Evolutionary conservation across 92 coral and sea anemone species (phyloP).

Genomic region (Actinostola sp.): DNA sequence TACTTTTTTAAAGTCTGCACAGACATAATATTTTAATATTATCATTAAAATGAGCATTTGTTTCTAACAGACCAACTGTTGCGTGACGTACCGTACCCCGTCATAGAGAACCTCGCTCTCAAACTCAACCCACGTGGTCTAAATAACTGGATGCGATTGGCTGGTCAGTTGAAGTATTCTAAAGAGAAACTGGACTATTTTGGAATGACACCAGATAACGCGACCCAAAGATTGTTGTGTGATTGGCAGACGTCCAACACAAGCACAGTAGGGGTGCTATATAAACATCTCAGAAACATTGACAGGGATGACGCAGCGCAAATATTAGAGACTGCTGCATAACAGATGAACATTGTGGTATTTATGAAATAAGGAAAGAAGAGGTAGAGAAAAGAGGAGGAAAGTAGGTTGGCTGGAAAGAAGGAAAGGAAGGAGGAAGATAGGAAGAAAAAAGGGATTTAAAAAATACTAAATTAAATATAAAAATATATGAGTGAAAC

Average conservation of each 20-base stretch:
- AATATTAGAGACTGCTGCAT: neutral
- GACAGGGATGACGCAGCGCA: slow-evolving; percentile 47
- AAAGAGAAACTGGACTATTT: slow-evolving; percentile 14
- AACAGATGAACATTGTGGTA: too few relatives aligned
- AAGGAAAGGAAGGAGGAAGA: too few relatives aligned
- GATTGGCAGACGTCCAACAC: slow-evolving; percentile 31
- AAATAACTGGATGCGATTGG: slow-evolving; percentile 50
- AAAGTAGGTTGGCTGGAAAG: too few relatives aligned
- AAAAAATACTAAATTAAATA: too few relatives aligned
- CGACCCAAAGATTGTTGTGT: slow-evolving; percentile 36
- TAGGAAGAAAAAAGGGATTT: too few relatives aligned
- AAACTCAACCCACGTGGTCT: slow-evolving; percentile 19
- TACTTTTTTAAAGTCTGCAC: too few relatives aligned
- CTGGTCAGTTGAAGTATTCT: slow-evolving; percentile 36
- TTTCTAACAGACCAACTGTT: slow-evolving; percentile 26
- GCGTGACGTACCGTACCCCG: slow-evolving; percentile 10
- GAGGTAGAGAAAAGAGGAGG: too few relatives aligned
- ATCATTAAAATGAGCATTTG: too few relatives aligned
- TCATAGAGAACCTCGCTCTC: slow-evolving; percentile 20
- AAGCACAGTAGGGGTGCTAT: slow-evolving; percentile 37
- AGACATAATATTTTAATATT: too few relatives aligned
- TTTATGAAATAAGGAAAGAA: neutral
- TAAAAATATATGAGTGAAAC: too few relatives aligned
- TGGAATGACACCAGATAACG: slow-evolving; percentile 14
- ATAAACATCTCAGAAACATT: slow-evolving; percentile 13